Conservation (phyloP, 1,140 invertebrate species). For the Limonius californicus region DNA sequence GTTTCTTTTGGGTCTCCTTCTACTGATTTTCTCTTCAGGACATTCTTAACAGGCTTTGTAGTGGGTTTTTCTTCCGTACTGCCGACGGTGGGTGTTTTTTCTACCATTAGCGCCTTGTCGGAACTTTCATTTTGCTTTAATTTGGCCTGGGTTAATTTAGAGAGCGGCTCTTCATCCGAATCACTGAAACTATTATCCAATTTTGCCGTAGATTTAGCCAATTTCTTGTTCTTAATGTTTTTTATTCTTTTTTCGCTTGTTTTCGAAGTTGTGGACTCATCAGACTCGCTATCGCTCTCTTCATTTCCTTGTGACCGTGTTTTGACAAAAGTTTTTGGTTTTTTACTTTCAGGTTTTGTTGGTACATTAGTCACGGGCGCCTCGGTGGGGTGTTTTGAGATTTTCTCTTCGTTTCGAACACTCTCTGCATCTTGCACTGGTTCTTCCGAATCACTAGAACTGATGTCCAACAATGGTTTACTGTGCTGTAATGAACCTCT, state of each 20-base stretch:
- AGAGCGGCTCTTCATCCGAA: constrained; percentile 57
- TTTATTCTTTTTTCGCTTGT: constrained; percentile 27
- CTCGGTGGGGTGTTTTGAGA: too few species aligned
- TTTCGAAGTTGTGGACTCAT: constrained; percentile 35
- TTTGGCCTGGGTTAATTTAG: constrained; percentile 47
- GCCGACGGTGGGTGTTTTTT: background rate
- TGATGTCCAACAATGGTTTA: background rate
- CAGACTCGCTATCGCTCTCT: constrained; percentile 24
- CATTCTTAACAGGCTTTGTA: background rate
- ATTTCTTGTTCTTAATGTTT: constrained; percentile 32
- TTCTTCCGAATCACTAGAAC: background rate
- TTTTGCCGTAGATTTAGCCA: constrained; percentile 4
- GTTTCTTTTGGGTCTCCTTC: background rate
- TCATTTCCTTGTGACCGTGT: background rate
- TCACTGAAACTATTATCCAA: constrained; percentile 50
- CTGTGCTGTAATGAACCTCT: background rate
- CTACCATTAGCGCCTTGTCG: background rate
- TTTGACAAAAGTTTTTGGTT: background rate
- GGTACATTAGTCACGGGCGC: background rate
- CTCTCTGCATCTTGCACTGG: constrained; percentile 7
- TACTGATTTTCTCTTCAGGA: background rate
- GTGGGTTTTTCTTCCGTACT: background rate
- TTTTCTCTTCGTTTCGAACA: constrained; percentile 2
- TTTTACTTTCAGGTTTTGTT: background rate
- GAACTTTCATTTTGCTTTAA: background rate